These are phyloP conservation scores for Tanypteryx hageni DNA, from an alignment of 2,888 invertebrate species.

Conservation along the genomic window DNA sequence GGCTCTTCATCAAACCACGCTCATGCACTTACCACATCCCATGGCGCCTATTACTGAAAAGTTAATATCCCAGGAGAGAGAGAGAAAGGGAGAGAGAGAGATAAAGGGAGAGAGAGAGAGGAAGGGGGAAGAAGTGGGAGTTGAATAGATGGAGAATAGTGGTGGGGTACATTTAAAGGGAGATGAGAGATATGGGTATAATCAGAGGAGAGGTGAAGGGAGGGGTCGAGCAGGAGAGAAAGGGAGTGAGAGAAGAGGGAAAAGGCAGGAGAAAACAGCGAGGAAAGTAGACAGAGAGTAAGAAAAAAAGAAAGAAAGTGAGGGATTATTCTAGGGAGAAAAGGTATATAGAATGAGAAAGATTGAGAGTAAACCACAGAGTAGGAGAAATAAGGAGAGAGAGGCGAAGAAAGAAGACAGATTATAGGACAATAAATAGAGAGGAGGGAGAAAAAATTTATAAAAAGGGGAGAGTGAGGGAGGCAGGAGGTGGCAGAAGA, in stretches of 20 bases:
- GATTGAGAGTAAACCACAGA: background rate
- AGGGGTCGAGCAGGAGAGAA: background rate
- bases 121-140: too few relatives aligned
- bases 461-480: too few relatives aligned
- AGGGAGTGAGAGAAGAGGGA: background rate
- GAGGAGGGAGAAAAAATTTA: conserved; percentile 12
- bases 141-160: background rate
- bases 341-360: background rate
- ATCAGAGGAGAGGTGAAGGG: background rate
- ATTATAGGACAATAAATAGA: too few relatives aligned
- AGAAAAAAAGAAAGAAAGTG: too few relatives aligned
- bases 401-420: too few relatives aligned
- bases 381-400: background rate
- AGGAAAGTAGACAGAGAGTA: background rate
- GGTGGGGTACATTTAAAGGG: background rate
- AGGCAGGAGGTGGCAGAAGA: too few relatives aligned
- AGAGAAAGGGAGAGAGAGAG: background rate
- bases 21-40: conserved; percentile 45
- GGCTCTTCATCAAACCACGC: conserved; percentile 49
- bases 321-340: background rate
- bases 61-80: conserved; percentile 28
- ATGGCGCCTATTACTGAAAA: conserved; percentile 31
- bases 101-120: background rate
- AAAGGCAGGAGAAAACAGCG: background rate
- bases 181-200: background rate